These are phyloP conservation scores for Brevimyrus niger DNA, from an alignment of 2,113 vertebrate species.

Conservation along the genomic window DNA sequence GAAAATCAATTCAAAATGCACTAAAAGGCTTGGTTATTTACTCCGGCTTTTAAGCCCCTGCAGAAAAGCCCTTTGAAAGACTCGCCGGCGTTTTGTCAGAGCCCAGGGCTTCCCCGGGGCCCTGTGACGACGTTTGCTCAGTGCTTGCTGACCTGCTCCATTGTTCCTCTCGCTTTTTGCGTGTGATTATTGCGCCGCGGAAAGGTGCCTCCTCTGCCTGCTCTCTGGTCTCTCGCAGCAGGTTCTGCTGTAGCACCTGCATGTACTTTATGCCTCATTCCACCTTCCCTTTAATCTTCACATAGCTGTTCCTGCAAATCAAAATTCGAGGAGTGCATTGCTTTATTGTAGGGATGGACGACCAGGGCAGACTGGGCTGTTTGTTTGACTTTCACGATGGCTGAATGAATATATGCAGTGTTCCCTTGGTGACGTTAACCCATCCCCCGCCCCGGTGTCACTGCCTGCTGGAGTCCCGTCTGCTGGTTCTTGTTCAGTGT, in stretches of 20 bases:
- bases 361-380: background rate
- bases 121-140: background rate
- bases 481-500: background rate
- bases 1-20: background rate
- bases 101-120: background rate
- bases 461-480: background rate
- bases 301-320: background rate
- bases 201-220: background rate
- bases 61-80: background rate
- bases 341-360: background rate
- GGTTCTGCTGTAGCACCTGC: background rate
- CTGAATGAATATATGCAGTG: background rate
- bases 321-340: background rate
- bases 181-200: background rate
- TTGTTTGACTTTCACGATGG: background rate
- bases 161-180: background rate
- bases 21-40: background rate
- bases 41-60: background rate
- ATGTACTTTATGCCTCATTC: background rate
- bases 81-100: background rate
- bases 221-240: background rate
- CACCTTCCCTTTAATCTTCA: background rate
- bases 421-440: background rate
- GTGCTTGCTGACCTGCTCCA: background rate
- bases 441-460: background rate